Evolutionary conservation across 2,888 invertebrate species (phyloP).

Genomic region (Papilio gigon): DNA sequence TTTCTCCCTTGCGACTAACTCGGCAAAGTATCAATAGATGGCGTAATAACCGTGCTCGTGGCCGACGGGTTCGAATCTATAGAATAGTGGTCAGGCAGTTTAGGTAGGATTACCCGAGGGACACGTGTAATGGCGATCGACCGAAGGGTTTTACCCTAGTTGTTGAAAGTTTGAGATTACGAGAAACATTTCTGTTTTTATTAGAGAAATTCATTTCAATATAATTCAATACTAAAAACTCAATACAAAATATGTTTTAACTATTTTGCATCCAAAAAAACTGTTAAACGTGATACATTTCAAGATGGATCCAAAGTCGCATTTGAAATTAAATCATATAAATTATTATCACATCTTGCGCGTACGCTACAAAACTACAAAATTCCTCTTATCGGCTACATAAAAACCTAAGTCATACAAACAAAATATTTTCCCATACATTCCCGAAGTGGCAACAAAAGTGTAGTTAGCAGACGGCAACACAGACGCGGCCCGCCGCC

Average conservation of each 20-base stretch:
- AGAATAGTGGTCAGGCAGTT: conserved; percentile 17
- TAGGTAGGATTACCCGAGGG: conserved; percentile 31
- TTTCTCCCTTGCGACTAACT: background rate
- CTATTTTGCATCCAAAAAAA: too few species aligned
- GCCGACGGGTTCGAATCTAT: conserved; percentile 14
- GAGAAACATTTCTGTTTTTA: background rate
- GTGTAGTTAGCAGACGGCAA: background rate
- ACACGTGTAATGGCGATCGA: conserved; percentile 22
- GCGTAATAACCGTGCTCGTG: background rate
- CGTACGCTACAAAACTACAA: too few species aligned
- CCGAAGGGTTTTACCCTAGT: conserved; percentile 10
- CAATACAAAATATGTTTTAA: too few species aligned
- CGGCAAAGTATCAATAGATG: conserved; percentile 7
- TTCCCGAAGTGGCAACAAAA: background rate
- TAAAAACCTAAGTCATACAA: too few species aligned
- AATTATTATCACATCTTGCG: too few species aligned
- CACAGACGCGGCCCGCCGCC: conserved; percentile 22
- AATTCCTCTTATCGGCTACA: too few species aligned
- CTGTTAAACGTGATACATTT: too few species aligned
- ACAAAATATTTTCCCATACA: background rate
- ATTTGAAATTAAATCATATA: too few species aligned
- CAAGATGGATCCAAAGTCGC: too few species aligned
- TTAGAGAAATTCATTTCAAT: background rate
- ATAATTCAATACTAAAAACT: too few species aligned
- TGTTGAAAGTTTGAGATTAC: background rate